Percentiles rank a stretch among this genome's conserved stretches.
Evolutionary conservation across 2,113 vertebrate species (phyloP).

Genomic region (Amphiprion ocellaris): DNA sequence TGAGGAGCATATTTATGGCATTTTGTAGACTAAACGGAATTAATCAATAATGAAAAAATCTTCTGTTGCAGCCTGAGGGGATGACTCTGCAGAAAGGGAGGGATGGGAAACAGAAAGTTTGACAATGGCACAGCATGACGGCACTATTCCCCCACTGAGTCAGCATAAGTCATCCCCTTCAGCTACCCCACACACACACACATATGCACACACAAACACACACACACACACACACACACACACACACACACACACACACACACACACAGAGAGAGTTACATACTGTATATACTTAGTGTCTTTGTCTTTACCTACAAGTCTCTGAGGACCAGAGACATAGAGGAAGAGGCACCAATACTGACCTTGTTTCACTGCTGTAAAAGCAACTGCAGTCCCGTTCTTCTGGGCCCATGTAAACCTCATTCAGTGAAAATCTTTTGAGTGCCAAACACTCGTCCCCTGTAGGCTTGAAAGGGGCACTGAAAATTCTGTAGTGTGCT

Average conservation of each 20-base stretch:
- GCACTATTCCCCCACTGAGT: constrained; percentile 52
- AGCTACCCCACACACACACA: background rate
- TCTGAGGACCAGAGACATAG: constrained; percentile 3
- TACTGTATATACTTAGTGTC: background rate
- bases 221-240: no score
- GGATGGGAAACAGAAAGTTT: background rate
- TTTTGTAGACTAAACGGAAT: constrained; percentile 11
- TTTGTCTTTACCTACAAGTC: constrained; percentile 14
- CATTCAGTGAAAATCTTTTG: background rate
- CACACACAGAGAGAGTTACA: constrained; percentile 10
- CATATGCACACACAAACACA: no score
- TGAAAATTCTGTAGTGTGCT: background rate
- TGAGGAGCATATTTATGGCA: background rate
- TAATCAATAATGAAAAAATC: background rate
- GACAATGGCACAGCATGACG: constrained; percentile 47
- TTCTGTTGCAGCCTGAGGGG: background rate
- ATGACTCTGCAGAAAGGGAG: constrained; percentile 2
- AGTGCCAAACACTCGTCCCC: background rate
- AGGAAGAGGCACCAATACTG: constrained; percentile 10
- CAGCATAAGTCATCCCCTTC: constrained; percentile 48
- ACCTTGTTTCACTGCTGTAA: constrained; percentile 23
- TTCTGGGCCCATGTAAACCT: constrained; percentile 6
- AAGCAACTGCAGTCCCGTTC: constrained; percentile 3
- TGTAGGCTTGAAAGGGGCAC: background rate
- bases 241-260: no score